Base-by-base conservation (phyloP, 2,888 invertebrate genomes). In the Macaria liturata region DNA sequence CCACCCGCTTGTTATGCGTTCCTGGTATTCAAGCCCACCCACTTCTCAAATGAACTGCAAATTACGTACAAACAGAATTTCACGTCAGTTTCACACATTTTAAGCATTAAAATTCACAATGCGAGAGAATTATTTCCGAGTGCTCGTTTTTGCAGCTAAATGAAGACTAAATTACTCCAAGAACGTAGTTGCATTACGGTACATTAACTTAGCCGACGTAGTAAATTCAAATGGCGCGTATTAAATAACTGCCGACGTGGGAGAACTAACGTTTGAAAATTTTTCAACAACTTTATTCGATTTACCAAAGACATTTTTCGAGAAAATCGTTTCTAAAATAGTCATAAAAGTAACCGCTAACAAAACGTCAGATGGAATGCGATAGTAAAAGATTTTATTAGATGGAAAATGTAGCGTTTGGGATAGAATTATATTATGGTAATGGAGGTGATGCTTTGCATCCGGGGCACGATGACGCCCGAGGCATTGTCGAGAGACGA, bases 401-500 rank as follows among this genome's bases (percentile, higher is more conserved):
- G 67, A 62, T 56, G 9, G 42, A 42, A 61, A 66, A 61, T 65
- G 69, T 68, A 60, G 62, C 68, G 66, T 65, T 69, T 69, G 68
- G 68, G 68, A 71, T 70, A 65, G 72, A 73, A 72, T 72, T 74
- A 77, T 78, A 81, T 75, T 83, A 85, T 84, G 84, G 73, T 84
- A 86, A 87, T 86, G 70, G 59, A 66, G 64, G 68, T 71, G 74
- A 78, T 80, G 71, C 67, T 69, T 57, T 60, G 68, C 83, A 84
- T 85, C 86, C 87, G 84, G 68, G 81, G 84, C 84, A 85, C 86
- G 84, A 81, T 74, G 70, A 76, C 75, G 73, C 71, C 73, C 72
- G 63, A 54, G 65, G 67, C 75, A 83, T 82, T 81, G 83, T 79
- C 67, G 71, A 54, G 66, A 55, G 67, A 65, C 74, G 77, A 82